Base-by-base conservation (phyloP, 2,113 vertebrate species). In the Ptilorrhoa leucosticta region DNA sequence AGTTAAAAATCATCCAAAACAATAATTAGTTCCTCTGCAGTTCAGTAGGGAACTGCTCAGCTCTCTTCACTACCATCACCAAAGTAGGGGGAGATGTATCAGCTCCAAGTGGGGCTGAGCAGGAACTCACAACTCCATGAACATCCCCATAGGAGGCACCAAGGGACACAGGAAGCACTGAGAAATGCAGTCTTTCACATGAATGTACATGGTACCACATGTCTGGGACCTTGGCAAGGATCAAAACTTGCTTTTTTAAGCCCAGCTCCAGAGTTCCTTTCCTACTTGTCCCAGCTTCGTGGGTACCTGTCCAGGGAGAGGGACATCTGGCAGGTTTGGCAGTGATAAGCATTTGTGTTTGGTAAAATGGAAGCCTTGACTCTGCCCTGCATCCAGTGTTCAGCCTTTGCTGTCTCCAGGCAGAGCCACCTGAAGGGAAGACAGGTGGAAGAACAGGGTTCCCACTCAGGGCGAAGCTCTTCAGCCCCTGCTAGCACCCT, bases 81-180 rank as follows among this genome's bases (percentile, higher is more conserved):
- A 1, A 72, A 50, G 33, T 3, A 64, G 40, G 39, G 44, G 40
- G 31, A 83, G 39, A 11, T 17, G 8, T 11, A 40, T 33, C 51
- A 57, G 10, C 21, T 50, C 68, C 13, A n/a, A 68, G 16, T 51
- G 56, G 20, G 45, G 30, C 70, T 69, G 30, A 69, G 42, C 33
- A 57, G 57, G 9, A 2, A 1, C 13, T 26, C 26, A 7, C 8
- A 33, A 17, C n/a, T 21, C 63, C 12, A 5, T 0, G 2, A 45
- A 11, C 22, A 24, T 37, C 63, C n/a, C 11, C 9, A 2, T 6
- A 11, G 53, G n/a, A 58, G 51, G 26, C 44, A 22, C 33, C 0
- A 1, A 13, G 35, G 18, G 44, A 21, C 22, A 7, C 0, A 8
- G 51, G 44, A 15, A 50, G 17, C 35, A 5, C 30, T 26, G 18